Evolutionary conservation across 2,888 invertebrate genomes (phyloP), one percentile per base, ranked within the genome.

Genomic region (Hyposoter didymator): DNA sequence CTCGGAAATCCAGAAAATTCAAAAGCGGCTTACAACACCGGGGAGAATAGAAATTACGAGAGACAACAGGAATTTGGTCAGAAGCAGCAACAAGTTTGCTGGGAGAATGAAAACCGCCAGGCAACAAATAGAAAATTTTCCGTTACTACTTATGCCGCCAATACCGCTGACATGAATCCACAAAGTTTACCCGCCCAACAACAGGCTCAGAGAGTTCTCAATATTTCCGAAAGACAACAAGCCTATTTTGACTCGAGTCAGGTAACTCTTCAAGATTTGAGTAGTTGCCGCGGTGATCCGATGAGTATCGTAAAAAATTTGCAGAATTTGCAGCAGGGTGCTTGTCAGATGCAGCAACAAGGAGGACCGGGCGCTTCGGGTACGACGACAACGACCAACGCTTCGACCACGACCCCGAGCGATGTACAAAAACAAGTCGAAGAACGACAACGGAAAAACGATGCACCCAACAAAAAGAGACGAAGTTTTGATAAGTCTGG

Each of bases 261-360:
- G 89, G 95, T 95, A 32, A 95, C 96, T 45, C 94, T 96, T 90
- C 97, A 97, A 94, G 96, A 97, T 94, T 94, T 97, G 76, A 96
- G 96, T 84, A 96, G 96, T 92, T 97, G 97, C 92, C 94, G 96
- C 66, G 97, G 96, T 43, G 97, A 97, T 92, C 96, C 97, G 4
- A 97, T 97, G 96, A 96, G 96, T 91, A 96, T 97, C 91, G 96
- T 97, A 45, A 97, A 97, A 93, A 96, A 96, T 93, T 94, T 96
- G 89, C 96, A 96, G 93, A 95, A 95, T 79, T 91, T 96, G 86
- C 96, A 96, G 70, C 93, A 91, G 69, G 93, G 88, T 64, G 95
- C 95, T 90, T 95, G 95, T 92, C 95, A 95, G 91, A 92, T 95
- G 91, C 96, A 95, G 89, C 93, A 95, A 84, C 93, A 93, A 84